Base-by-base conservation (phyloP, 2,888 invertebrate species). In the Carcina quercana region DNA sequence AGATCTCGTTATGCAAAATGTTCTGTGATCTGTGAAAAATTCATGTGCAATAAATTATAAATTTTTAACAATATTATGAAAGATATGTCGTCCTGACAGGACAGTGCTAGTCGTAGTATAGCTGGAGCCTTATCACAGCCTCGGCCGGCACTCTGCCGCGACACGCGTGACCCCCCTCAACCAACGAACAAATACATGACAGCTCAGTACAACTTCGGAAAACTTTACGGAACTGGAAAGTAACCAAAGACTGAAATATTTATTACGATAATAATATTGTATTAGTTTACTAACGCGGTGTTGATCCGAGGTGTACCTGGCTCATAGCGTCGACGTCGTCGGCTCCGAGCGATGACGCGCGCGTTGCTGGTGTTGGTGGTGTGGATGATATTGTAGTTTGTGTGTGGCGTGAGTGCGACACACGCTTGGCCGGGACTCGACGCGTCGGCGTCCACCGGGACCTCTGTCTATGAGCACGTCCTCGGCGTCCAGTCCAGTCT, bases 221-320 rank as follows among this genome's bases (percentile, higher is more conserved):
- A n/a, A 46, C 48, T 59, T 64, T 68, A 64, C 64, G 58, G 68
- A 62, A 73, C 69, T 74, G 67, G 67, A 67, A 65, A 60, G 60
- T 59, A 73, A 74, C 74, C 76, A 78, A 79, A 78, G 78, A 78
- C 76, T 78, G 78, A 59, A 69, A 67, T 72, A 74, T 71, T 72
- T 71, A 67, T 67, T 62, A 65, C 61, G 61, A 57, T 66, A 65
- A 64, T 65, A 53, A 63, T 71, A 68, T 66, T 71, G 68, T 66
- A 59, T 71, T 69, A 70, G 65, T 68, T 68, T 72, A 70, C 50
- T 42, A 45, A 47, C 51, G 51, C 45, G 49, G 46, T 47, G 51
- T 50, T 49, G 47, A 50, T 45, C 44, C 45, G 35, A 38, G 38
- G 46, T 38, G 40, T 40, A n/a, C 24, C 2, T 17, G 17, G 17